Conservation (phyloP, 2,113 vertebrate genomes). For the Dunckerocampus dactyliophorus region DNA sequence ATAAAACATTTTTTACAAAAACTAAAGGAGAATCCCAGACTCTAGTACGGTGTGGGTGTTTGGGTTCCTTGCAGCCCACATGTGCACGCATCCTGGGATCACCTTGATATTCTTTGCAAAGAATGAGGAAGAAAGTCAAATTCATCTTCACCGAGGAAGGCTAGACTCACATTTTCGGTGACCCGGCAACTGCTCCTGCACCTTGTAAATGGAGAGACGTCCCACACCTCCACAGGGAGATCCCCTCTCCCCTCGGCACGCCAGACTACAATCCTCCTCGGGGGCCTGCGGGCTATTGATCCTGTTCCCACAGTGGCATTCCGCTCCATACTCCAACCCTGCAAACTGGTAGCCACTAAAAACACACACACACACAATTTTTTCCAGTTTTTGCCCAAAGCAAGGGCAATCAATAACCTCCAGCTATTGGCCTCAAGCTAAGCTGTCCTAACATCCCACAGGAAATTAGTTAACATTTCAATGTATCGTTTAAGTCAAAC, state of each 20-base stretch:
- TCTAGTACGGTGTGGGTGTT: not conserved
- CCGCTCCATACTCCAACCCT: slow-evolving; percentile 84
- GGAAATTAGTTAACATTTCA: slow-evolving; percentile 43
- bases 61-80: too few relatives aligned
- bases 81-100: too few relatives aligned
- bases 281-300: slow-evolving; percentile 62
- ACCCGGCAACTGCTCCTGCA: slow-evolving; percentile 73
- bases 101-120: too few relatives aligned
- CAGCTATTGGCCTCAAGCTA: slow-evolving; percentile 31
- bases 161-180: slow-evolving; percentile 78
- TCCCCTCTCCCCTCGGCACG: slow-evolving; percentile 84
- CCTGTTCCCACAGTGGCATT: slow-evolving; percentile 91
- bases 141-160: not conserved
- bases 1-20: not conserved
- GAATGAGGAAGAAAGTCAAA: not conserved
- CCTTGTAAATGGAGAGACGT: slow-evolving; percentile 86
- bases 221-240: slow-evolving; percentile 81
- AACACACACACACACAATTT: slow-evolving; percentile 14
- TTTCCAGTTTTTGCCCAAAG: slow-evolving; percentile 8
- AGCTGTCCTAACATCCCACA: slow-evolving; percentile 5
- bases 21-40: not conserved
- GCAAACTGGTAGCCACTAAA: slow-evolving; percentile 86
- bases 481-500: slow-evolving; percentile 29
- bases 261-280: slow-evolving; percentile 83
- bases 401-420: slow-evolving; percentile 30